phyloP scores from a whole-genome alignment of 2,797 vertebrate genomes.

The Melanotaenia parkinsoni region DNA sequence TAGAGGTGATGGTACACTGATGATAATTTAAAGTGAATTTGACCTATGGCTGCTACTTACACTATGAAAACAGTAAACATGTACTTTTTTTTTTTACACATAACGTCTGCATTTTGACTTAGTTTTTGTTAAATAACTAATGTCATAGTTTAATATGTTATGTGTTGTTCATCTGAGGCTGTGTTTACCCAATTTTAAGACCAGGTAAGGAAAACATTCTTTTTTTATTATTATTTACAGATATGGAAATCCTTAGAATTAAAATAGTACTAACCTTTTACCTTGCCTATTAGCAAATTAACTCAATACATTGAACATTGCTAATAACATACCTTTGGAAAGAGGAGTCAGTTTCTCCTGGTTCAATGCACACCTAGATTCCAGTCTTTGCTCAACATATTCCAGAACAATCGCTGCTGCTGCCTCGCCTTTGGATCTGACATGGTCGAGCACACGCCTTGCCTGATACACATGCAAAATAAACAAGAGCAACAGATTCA shows the following conservation, averaged over 20 bases:
- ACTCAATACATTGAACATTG: not conserved
- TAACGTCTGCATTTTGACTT: not conserved
- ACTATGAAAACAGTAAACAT: not conserved
- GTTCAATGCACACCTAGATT: conserved; percentile 13
- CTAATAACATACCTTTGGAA: conserved; percentile 61
- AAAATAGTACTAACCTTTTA: not conserved
- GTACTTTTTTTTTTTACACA: not conserved
- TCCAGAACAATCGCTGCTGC: conserved; percentile 79
- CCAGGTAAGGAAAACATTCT: not conserved
- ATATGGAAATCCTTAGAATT: not conserved
- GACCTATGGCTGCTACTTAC: not conserved
- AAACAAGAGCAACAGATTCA: not conserved
- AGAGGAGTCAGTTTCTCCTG: conserved; percentile 38
- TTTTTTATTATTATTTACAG: not conserved
- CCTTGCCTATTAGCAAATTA: no score
- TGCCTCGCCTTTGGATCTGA: conserved; percentile 82
- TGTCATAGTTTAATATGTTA: not conserved
- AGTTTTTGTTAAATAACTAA: not conserved
- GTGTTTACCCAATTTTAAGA: not conserved
- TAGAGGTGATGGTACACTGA: not conserved
- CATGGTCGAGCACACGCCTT: conserved; percentile 85
- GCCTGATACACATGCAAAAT: conserved; percentile 73
- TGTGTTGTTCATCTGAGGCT: not conserved
- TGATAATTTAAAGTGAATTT: not conserved
- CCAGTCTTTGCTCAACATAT: conserved; percentile 67